Conservation (phyloP, 1,140 invertebrate genomes). For the Drosophila mauritiana region DNA sequence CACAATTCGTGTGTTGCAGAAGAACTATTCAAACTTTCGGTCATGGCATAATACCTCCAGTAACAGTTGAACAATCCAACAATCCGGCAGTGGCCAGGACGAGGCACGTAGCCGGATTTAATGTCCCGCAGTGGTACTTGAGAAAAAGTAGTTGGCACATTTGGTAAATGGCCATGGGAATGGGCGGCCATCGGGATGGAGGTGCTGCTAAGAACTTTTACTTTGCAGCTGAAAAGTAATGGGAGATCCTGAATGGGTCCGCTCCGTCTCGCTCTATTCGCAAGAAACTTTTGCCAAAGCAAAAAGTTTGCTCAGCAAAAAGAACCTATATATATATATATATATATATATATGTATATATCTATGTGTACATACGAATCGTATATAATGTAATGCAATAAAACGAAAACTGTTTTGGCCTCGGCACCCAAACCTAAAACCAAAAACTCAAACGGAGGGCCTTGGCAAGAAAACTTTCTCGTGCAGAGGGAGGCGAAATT, state of each 20-base stretch:
- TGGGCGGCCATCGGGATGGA: constrained; percentile 5
- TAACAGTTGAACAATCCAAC: constrained; percentile 51
- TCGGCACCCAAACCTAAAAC: constrained; percentile 14
- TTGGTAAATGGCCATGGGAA: constrained; percentile 52
- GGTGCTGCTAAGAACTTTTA: constrained; percentile 76
- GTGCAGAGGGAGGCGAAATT: constrained; percentile 70
- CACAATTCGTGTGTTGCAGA: constrained; percentile 43
- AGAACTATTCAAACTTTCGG: constrained; percentile 80
- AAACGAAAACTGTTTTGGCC: constrained; percentile 58
- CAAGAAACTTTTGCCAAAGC: constrained; percentile 71
- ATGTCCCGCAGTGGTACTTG: constrained; percentile 82
- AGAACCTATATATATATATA: constrained; percentile 52
- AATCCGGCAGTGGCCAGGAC: constrained; percentile 46
- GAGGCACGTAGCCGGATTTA: constrained; percentile 77
- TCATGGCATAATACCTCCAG: constrained; percentile 78
- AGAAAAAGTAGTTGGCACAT: constrained; percentile 79
- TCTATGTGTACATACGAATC: constrained; percentile 23
- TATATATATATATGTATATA: constrained; percentile 1
- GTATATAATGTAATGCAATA: constrained; percentile 67
- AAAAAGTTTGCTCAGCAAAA: constrained; percentile 74
- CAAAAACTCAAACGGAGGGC: constrained; percentile 40
- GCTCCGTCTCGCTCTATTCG: constrained; percentile 29
- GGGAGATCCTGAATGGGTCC: constrained; percentile 61
- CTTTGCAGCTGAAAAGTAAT: constrained; percentile 77
- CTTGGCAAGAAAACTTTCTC: constrained; percentile 81